Percentiles rank a stretch among this genome's conserved stretches.
Evolutionary conservation across 2,888 invertebrate genomes (phyloP).

Genomic region (Dromius quadrimaculatus): DNA sequence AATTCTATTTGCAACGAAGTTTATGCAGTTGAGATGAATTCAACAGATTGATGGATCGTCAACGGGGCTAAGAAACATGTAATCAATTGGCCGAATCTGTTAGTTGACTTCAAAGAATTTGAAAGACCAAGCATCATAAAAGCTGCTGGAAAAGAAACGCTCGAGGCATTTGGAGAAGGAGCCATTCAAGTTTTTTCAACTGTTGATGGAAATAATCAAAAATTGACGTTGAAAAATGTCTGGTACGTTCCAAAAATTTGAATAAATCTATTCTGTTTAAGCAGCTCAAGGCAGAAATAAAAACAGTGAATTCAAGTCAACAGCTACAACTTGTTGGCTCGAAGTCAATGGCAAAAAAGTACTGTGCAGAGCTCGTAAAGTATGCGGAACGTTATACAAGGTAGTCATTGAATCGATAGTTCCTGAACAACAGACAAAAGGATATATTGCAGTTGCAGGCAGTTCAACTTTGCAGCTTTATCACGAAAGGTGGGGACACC

Average conservation of each 20-base stretch:
- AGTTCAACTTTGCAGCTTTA: slow-evolving; percentile 16
- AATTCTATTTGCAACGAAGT: too few relatives aligned
- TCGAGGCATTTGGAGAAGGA: slow-evolving; percentile 18
- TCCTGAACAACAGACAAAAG: background rate
- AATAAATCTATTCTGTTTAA: slow-evolving; percentile 44
- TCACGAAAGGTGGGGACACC: slow-evolving; percentile 34
- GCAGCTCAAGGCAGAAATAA: slow-evolving; percentile 28
- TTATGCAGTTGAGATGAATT: slow-evolving; percentile 9
- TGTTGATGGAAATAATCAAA: slow-evolving; percentile 10
- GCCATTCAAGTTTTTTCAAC: slow-evolving; percentile 7
- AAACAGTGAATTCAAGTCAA: slow-evolving; percentile 9
- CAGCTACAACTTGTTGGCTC: slow-evolving; percentile 6
- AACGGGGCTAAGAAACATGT: slow-evolving; percentile 46
- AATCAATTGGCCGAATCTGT: slow-evolving; percentile 8
- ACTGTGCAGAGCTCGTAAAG: background rate
- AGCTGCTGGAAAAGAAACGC: slow-evolving; percentile 10
- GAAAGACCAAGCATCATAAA: slow-evolving; percentile 16
- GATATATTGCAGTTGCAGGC: background rate
- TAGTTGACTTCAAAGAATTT: slow-evolving; percentile 36
- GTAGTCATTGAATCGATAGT: background rate
- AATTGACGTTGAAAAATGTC: background rate
- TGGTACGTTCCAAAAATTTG: slow-evolving; percentile 39
- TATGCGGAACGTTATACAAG: slow-evolving; percentile 3
- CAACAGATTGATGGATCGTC: slow-evolving; percentile 39
- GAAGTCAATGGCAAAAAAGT: background rate